A percentile compares a stretch with the other conserved stretches of the same genome.
Conservation (phyloP, 2,888 invertebrate species). For the Xylophagus ater region DNA sequence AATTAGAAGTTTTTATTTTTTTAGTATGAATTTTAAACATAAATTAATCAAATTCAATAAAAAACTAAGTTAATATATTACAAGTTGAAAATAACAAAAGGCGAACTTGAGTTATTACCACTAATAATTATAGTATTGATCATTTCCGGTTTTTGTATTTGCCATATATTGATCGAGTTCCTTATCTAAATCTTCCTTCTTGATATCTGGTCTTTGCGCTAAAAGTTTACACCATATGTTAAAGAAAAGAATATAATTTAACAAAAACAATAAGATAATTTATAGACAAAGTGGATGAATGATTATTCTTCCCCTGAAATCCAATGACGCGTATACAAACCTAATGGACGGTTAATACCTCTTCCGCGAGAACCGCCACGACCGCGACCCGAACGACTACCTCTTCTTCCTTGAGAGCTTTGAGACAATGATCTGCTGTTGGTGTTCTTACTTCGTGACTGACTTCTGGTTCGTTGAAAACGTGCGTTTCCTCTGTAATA, state of each 20-base stretch:
- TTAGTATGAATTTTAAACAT: no score
- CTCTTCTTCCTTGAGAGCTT: conserved; percentile 3
- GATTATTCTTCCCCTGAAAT: conserved; percentile 5
- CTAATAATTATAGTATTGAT: no score
- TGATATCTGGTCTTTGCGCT: conserved; percentile 23
- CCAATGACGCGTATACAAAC: conserved; percentile 5
- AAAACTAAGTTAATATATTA: no score
- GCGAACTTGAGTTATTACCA: no score
- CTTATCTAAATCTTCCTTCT: conserved; percentile 54
- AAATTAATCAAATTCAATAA: no score
- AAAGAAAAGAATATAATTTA: not conserved
- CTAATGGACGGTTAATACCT: conserved; percentile 14
- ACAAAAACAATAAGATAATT: not conserved
- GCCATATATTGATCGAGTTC: conserved; percentile 64
- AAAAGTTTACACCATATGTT: not conserved
- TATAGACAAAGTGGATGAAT: conserved; percentile 9
- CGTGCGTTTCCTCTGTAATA: conserved; percentile 8
- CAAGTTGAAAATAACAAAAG: no score
- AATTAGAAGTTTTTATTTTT: no score
- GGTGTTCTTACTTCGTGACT: conserved; percentile 15
- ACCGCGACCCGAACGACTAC: not conserved
- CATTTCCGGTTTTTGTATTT: conserved; percentile 44
- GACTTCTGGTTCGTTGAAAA: conserved; percentile 16
- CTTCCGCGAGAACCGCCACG: conserved; percentile 10
- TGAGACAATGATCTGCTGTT: not conserved